Evolutionary conservation across 1,140 invertebrate species (phyloP).

Genomic region (Ceratina calcarata): DNA sequence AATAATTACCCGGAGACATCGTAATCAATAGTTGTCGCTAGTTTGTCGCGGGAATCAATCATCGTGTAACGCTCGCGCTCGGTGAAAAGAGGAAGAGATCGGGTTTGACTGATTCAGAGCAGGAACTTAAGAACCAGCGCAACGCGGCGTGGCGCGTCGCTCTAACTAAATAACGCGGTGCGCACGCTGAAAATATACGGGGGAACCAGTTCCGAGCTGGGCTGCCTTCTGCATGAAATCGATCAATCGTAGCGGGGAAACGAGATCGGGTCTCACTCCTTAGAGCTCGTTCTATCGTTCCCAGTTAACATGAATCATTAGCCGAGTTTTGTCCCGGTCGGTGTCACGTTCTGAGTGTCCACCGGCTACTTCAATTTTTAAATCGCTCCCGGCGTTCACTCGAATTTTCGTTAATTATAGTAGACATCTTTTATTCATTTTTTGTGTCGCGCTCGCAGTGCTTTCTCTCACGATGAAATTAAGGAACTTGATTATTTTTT

Average conservation of each 20-base stretch:
- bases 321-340: conserved; percentile 30
- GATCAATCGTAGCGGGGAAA: conserved; percentile 44
- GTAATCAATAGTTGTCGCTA: background rate
- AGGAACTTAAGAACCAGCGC: conserved; percentile 5
- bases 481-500: too few species aligned
- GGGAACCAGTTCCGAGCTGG: conserved; percentile 34
- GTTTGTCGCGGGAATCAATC: background rate
- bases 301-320: conserved; percentile 37
- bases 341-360: conserved; percentile 40
- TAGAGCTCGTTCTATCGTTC: conserved; percentile 25
- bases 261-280: conserved; percentile 34
- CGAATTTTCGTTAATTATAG: conserved; percentile 9
- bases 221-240: conserved; percentile 43
- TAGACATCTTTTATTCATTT: background rate
- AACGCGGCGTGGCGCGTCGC: background rate
- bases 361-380: conserved; percentile 11
- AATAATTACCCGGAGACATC: background rate
- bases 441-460: too few species aligned
- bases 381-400: conserved; percentile 28
- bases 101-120: conserved; percentile 24
- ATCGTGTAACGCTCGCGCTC: background rate
- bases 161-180: background rate
- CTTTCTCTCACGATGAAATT: background rate
- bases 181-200: conserved; percentile 4
- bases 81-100: conserved; percentile 26